phyloP scores from a whole-genome alignment of 1,140 invertebrate species.

The Drosophila setifemur region DNA sequence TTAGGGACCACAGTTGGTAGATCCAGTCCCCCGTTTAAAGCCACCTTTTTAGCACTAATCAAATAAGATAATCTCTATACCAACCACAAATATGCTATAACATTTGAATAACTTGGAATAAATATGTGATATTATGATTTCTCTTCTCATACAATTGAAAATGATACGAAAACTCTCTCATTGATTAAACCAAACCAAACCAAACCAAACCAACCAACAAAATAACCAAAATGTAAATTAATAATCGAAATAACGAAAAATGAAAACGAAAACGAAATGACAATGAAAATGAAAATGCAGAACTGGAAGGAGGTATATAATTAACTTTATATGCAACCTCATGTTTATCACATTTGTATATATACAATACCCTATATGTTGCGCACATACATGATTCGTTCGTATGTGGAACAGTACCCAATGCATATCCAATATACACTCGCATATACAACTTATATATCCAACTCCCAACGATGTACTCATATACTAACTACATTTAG shows the following conservation, averaged over 20 bases:
- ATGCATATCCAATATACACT: slow-evolving; percentile 24
- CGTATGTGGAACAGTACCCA: slow-evolving; percentile 49
- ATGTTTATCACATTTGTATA: slow-evolving; percentile 63
- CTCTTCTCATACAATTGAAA: slow-evolving; percentile 70
- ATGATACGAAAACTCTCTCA: slow-evolving; percentile 49
- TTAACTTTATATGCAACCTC: slow-evolving; percentile 75
- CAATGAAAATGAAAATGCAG: too few species aligned
- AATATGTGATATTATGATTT: slow-evolving; percentile 73
- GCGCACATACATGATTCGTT: slow-evolving; percentile 49
- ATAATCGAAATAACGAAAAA: slow-evolving; percentile 44
- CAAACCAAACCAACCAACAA: slow-evolving; percentile 35
- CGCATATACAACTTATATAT: slow-evolving; percentile 17
- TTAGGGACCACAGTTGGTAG: background rate
- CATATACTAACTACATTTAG: background rate
- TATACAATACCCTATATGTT: slow-evolving; percentile 53
- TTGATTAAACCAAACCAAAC: slow-evolving; percentile 44
- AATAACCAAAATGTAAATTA: slow-evolving; percentile 37
- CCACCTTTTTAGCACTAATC: too few species aligned
- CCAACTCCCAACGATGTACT: too few species aligned
- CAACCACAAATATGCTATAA: slow-evolving; percentile 23
- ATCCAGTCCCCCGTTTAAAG: background rate
- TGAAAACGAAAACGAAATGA: too few species aligned
- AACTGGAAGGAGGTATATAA: slow-evolving; percentile 82
- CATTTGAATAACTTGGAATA: slow-evolving; percentile 46
- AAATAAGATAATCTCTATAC: background rate